These are phyloP conservation scores for Tupiocoris notatus DNA, from an alignment of 2,888 invertebrate genomes.

Conservation along the genomic window DNA sequence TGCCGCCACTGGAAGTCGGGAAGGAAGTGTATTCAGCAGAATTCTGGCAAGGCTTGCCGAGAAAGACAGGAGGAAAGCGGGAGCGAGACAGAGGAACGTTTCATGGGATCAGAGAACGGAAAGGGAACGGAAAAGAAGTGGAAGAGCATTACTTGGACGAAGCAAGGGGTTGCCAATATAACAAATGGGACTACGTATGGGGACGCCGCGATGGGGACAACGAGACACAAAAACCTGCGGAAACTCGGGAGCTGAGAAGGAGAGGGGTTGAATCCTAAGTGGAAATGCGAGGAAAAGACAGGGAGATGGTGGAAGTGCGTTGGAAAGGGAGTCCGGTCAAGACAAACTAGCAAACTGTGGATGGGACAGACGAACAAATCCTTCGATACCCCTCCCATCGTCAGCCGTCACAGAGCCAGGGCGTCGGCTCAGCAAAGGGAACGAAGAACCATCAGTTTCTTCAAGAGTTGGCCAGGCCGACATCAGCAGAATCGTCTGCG, in stretches of 20 bases:
- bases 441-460: background rate
- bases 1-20: slow-evolving; percentile 36
- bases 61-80: background rate
- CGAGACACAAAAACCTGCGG: slow-evolving; percentile 19
- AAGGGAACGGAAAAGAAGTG: slow-evolving; percentile 19
- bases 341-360: slow-evolving; percentile 49
- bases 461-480: background rate
- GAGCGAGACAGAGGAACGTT: slow-evolving; percentile 3
- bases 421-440: background rate
- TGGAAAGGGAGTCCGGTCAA: slow-evolving; percentile 16
- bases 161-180: slow-evolving; percentile 51
- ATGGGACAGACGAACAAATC: slow-evolving; percentile 47
- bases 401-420: background rate
- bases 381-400: slow-evolving; percentile 18
- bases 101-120: background rate
- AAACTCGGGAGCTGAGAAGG: slow-evolving; percentile 9
- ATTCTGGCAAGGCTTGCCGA: slow-evolving; percentile 44
- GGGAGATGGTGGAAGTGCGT: background rate
- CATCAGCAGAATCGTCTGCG: background rate
- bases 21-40: slow-evolving; percentile 50
- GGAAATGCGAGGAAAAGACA: background rate
- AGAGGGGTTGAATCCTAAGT: background rate
- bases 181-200: slow-evolving; percentile 46
- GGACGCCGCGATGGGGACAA: slow-evolving; percentile 2
- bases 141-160: slow-evolving; percentile 44